Base-by-base conservation (phyloP, 2,888 invertebrate genomes). In the Lomographa bimaculata region DNA sequence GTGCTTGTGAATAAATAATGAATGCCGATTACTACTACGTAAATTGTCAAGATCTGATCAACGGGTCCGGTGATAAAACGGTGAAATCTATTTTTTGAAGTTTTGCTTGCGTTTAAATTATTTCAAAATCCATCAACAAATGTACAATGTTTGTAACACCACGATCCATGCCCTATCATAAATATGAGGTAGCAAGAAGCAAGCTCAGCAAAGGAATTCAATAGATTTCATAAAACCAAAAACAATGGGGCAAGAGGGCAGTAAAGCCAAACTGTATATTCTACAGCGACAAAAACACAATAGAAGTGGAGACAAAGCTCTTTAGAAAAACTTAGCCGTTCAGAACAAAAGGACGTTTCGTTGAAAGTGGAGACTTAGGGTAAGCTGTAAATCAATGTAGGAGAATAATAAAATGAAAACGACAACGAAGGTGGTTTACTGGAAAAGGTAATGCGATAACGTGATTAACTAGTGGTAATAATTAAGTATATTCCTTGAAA, bases 331-430 rank as follows among this genome's bases (percentile, higher is more conserved):
- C 70, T 76, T 76, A 58, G 68, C 52, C 64, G 69, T 64, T 58
- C 58, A 53, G 55, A 76, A 83, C 82, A 84, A 84, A 81, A 76
- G 76, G 76, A 77, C 74, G 72, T 78, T 81, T 76, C 77, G 67
- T 63, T 60, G 71, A 67, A 78, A 76, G 65, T 64, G 59, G 63
- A 59, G 60, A 58, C 51, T 46, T 55, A 64, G 64, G 68, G 67
- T 58, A 59, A 60, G 58, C 50, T 64, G 72, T 79, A 80, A 80
- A 82, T 78, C 72, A 76, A 73, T 68, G 66, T 64, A 65, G 64
- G 62, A 60, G 65, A 71, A 75, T 74, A 74, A 74, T 71, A 75
- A 75, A 74, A 74, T 69, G 56, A 56, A 63, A 58, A 57, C 57
- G 50, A 54, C 46, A 50, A 42, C 39, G 50, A 49, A 9, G 7